Base-by-base conservation (phyloP, 2,113 vertebrate genomes). In the Podiceps cristatus region DNA sequence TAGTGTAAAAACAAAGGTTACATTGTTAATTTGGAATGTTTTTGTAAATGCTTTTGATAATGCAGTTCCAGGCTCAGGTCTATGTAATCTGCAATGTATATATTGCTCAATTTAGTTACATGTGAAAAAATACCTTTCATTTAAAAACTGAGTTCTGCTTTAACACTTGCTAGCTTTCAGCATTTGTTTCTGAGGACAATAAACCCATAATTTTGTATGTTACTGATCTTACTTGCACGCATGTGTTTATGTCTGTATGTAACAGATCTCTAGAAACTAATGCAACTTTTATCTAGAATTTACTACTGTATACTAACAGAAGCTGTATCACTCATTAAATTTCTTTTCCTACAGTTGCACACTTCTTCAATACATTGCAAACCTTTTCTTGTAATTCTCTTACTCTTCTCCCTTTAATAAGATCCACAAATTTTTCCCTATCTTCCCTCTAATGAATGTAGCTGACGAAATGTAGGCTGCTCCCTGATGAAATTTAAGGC, bases 1-100 rank as follows among this genome's bases (percentile, higher is more conserved):
- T 86, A 87, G 27, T 42, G 33, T 50, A 62, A 89, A 96, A 94
- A 95, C 83, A 96, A 84, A 93, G 35, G 40, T 59, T 78, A 47
- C 45, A n/a, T 72, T 96, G 88, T 92, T 94, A 72, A 64, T 72
- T 37, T 72, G 52, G 44, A 94, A 84, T 67, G 16, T 10, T 86
- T 88, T 86, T 42, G 27, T 64, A 81, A 91, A 78, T 68, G 29
- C 5, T 77, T 6, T 40, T 68, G 63, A 78, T 89, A 95, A 91
- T 42, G 10, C 9, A 72, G 12, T 78, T 33, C 68, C 56, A 86
- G 52, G 8, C 22, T 53, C n/a, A 59, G 20, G 3, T 88, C 11
- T 75, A 1, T 15, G 33, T 47, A 89, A 49, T 75, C 40, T 85
- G 17, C 20, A n/a, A 8, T n/a, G 5, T 40, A 63, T 62, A 22